A percentile compares a stretch with the other conserved stretches of the same genome.
Conservation (phyloP, 2,113 vertebrate species). For the human (Homo sapiens) region GRCh38 chr1:3209501-3210000, state of each 20-base stretch:
- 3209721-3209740: neutral
- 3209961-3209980: neutral
- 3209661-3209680: neutral
- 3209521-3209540: rapidly evolving
- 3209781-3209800: neutral
- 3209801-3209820: neutral
- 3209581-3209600: neutral
- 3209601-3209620: neutral
- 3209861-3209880: rapidly evolving
- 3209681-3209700: rapidly evolving
- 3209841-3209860: rapidly evolving
- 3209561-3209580: rapidly evolving
- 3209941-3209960: rapidly evolving
- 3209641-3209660: rapidly evolving
- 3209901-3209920: rapidly evolving
- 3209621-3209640: rapidly evolving
- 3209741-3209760: neutral
- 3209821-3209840: neutral
- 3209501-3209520: rapidly evolving
- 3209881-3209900: rapidly evolving
- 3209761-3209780: rapidly evolving
- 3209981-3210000: rapidly evolving
- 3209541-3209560: neutral
- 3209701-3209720: rapidly evolving
- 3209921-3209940: rapidly evolving